These are phyloP conservation scores for Eilema caniola DNA, from an alignment of 2,888 invertebrate species.

Conservation along the genomic window DNA sequence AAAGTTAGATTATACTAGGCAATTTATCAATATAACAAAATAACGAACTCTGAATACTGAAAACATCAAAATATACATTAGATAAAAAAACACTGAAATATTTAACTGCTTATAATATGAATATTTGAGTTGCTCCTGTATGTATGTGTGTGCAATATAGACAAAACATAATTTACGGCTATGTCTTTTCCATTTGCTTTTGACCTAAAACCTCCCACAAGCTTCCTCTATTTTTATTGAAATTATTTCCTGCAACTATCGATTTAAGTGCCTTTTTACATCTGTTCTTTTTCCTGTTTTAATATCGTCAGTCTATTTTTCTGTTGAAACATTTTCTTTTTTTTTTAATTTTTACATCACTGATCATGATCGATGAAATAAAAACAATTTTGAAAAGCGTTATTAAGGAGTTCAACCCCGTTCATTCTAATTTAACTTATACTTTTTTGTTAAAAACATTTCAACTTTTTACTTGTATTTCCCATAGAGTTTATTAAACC, in stretches of 20 bases:
- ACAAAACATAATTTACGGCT: neutral
- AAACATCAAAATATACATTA: neutral
- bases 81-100: neutral
- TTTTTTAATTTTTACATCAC: too few species aligned
- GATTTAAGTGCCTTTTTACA: too few species aligned
- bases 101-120: neutral
- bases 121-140: neutral
- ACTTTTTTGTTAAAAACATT: too few species aligned
- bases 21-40: constrained; percentile 3
- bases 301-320: too few species aligned
- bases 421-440: too few species aligned
- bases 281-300: too few species aligned
- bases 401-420: too few species aligned
- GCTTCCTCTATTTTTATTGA: neutral
- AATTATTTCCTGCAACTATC: neutral
- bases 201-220: neutral
- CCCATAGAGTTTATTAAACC: too few species aligned
- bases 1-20: neutral
- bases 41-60: neutral
- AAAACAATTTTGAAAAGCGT: too few species aligned
- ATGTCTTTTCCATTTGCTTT: neutral
- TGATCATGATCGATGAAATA: too few species aligned
- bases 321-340: too few species aligned
- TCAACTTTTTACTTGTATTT: too few species aligned
- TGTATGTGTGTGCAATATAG: neutral